Percentiles rank a stretch among this genome's conserved stretches.
phyloP scores from a whole-genome alignment of 2,113 vertebrate species.

The Pollimyrus isidori region DNA sequence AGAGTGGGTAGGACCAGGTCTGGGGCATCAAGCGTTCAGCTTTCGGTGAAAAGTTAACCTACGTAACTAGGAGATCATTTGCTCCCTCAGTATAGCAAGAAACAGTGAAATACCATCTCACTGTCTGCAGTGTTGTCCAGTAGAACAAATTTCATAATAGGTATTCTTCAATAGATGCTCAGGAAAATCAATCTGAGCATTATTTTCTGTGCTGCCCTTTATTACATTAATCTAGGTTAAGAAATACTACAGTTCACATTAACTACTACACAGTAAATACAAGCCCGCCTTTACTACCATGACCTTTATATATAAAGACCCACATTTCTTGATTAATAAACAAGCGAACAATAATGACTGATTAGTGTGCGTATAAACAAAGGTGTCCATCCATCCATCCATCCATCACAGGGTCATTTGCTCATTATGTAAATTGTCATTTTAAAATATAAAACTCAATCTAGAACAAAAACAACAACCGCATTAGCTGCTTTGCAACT shows the following conservation, averaged over 20 bases:
- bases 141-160: neutral
- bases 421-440: neutral
- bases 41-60: neutral
- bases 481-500: neutral
- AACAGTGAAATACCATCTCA: neutral
- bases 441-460: neutral
- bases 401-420: neutral
- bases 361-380: neutral
- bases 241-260: neutral
- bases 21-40: neutral
- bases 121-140: neutral
- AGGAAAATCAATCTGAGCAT: neutral
- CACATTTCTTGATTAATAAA: neutral
- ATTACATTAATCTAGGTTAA: neutral
- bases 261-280: neutral
- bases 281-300: neutral
- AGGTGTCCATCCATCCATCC: neutral
- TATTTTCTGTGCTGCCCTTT: neutral
- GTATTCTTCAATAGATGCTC: neutral
- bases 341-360: neutral
- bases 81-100: neutral
- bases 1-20: neutral
- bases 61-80: neutral
- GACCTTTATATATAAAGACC: neutral
- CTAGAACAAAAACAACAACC: neutral